These are phyloP conservation scores for Cataglyphis albicans DNA, from an alignment of 2,888 invertebrate genomes.

Conservation along the genomic window DNA sequence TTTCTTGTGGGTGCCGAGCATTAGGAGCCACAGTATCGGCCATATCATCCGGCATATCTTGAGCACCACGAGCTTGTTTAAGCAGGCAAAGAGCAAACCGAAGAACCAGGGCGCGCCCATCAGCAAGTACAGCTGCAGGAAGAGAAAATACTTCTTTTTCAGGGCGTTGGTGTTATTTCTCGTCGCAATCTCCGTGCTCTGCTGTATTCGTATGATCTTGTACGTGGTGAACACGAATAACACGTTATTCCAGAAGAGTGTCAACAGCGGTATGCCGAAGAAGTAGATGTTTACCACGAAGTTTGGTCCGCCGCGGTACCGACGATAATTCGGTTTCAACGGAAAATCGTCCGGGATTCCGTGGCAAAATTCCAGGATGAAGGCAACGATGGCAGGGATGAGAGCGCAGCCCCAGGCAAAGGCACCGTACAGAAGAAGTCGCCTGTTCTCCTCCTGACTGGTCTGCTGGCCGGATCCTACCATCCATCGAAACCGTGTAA, in stretches of 20 bases:
- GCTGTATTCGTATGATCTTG: constrained; percentile 75
- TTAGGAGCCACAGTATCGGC: constrained; percentile 77
- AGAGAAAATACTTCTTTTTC: constrained; percentile 76
- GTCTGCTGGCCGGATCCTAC: constrained; percentile 56
- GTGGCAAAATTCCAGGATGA: constrained; percentile 76
- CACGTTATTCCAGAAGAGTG: constrained; percentile 76
- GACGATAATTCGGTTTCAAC: constrained; percentile 78
- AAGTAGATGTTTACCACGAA: constrained; percentile 77
- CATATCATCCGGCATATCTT: constrained; percentile 77
- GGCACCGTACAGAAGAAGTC: constrained; percentile 69
- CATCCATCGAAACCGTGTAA: constrained; percentile 77
- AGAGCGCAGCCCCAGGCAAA: constrained; percentile 71
- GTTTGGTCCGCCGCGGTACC: constrained; percentile 69
- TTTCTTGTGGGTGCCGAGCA: constrained; percentile 64
- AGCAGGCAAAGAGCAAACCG: constrained; percentile 49
- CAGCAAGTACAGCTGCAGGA: constrained; percentile 76
- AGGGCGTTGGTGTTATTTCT: constrained; percentile 70
- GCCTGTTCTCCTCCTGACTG: constrained; percentile 67
- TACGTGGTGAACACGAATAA: constrained; percentile 78
- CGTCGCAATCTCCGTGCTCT: constrained; percentile 74
- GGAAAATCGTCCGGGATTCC: constrained; percentile 73
- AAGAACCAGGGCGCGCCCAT: constrained; percentile 81
- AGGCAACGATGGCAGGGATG: constrained; percentile 71
- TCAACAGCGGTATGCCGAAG: constrained; percentile 75
- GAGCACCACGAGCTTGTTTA: constrained; percentile 73